These are phyloP conservation scores for Stomatorhinus ivindoensis DNA, from an alignment of 2,113 vertebrate genomes.

Conservation along the genomic window DNA sequence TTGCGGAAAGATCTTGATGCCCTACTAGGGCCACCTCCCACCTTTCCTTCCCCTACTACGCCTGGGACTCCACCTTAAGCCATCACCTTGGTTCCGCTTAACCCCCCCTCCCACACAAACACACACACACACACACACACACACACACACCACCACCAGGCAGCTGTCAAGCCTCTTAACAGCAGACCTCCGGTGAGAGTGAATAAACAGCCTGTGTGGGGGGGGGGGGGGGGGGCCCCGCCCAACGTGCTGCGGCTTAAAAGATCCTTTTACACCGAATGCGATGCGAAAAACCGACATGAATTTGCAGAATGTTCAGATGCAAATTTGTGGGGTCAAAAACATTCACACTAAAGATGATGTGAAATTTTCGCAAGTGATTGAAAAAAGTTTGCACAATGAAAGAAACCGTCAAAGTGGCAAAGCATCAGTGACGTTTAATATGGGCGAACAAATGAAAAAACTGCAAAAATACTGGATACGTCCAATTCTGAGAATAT, in stretches of 20 bases:
- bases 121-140: not conserved
- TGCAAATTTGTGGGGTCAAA: not conserved
- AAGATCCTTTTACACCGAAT: not conserved
- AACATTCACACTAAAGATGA: not conserved
- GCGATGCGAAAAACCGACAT: not conserved
- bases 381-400: not conserved
- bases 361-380: not conserved
- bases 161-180: not conserved
- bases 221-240: not conserved
- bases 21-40: not conserved
- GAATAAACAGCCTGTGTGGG: not conserved
- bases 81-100: not conserved
- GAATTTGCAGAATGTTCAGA: not conserved
- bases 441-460: not conserved
- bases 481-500: not conserved
- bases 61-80: not conserved
- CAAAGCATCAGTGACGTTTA: not conserved
- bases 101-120: not conserved
- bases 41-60: not conserved
- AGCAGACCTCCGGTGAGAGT: not conserved
- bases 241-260: not conserved
- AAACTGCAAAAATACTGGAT: not conserved
- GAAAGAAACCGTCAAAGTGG: not conserved
- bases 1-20: not conserved
- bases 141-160: not conserved